Percentiles rank a stretch among this genome's conserved stretches.
Evolutionary conservation across 1,140 invertebrate genomes (phyloP).

Genomic region (Belonocnema kinseyi): DNA sequence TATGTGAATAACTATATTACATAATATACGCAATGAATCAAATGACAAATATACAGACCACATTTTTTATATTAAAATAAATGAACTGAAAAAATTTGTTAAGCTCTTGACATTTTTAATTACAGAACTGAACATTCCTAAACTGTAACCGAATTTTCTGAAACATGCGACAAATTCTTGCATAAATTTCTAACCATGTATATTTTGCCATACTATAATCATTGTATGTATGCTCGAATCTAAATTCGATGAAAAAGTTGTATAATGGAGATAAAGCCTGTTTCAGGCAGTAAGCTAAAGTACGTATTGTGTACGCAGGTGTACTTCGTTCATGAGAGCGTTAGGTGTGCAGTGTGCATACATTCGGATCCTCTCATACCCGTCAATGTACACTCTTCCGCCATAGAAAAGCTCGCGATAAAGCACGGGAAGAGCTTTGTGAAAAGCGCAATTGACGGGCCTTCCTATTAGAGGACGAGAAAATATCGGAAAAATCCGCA

Average conservation of each 20-base stretch:
- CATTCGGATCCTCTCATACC: constrained; percentile 19
- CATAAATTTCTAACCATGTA: too few species aligned
- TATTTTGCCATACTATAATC: too few species aligned
- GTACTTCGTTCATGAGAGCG: constrained; percentile 11
- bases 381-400: constrained; percentile 14
- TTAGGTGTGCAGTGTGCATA: neutral
- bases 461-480: constrained; percentile 39
- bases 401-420: constrained; percentile 45
- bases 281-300: constrained; percentile 22
- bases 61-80: too few species aligned
- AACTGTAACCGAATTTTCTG: too few species aligned
- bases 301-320: constrained; percentile 20
- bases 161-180: too few species aligned
- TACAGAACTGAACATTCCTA: too few species aligned
- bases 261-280: constrained; percentile 22
- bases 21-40: too few species aligned
- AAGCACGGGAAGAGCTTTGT: constrained; percentile 45
- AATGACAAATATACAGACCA: too few species aligned
- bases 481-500: constrained; percentile 42
- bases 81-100: too few species aligned
- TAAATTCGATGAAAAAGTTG: neutral
- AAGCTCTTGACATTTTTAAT: too few species aligned
- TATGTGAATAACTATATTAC: too few species aligned
- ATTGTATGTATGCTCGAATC: too few species aligned
- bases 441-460: constrained; percentile 47